These are phyloP conservation scores for Caenorhabditis sp. DNA, from an alignment of 2,888 invertebrate species.

Conservation along the genomic window DNA sequence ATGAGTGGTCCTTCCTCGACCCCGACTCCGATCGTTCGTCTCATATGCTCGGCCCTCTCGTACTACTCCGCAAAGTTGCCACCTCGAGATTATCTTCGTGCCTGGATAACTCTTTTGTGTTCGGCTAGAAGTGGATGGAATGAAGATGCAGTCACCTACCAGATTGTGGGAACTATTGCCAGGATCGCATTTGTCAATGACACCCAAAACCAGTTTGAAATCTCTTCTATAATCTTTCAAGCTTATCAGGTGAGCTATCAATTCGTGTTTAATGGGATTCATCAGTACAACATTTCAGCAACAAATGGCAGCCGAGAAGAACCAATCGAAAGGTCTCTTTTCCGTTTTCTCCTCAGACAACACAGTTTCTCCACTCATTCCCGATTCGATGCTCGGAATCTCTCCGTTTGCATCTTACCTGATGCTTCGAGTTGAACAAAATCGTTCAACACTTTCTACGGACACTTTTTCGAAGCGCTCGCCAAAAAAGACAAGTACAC, in stretches of 20 bases:
- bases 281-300: too few species aligned
- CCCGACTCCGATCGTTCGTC: constrained; percentile 72
- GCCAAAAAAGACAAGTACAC: constrained; percentile 69
- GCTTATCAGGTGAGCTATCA: constrained; percentile 73
- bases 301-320: constrained; percentile 56
- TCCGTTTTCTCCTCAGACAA: constrained; percentile 68
- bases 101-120: constrained; percentile 62
- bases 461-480: constrained; percentile 63
- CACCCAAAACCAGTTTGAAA: constrained; percentile 58
- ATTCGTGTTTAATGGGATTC: too few species aligned
- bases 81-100: constrained; percentile 52
- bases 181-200: constrained; percentile 70
- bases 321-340: constrained; percentile 67
- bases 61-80: constrained; percentile 53
- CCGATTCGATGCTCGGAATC: constrained; percentile 51
- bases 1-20: constrained; percentile 71
- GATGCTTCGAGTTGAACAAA: constrained; percentile 69
- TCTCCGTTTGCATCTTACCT: constrained; percentile 72
- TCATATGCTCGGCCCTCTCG: constrained; percentile 70
- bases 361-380: constrained; percentile 71
- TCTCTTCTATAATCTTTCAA: constrained; percentile 62
- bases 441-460: constrained; percentile 66
- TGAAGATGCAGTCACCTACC: constrained; percentile 59
- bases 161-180: constrained; percentile 60
- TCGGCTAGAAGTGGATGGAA: constrained; percentile 59